Evolutionary conservation across 1,140 invertebrate species (phyloP), one percentile per base, ranked within the genome.

Genomic region (Halotydeus destructor): DNA sequence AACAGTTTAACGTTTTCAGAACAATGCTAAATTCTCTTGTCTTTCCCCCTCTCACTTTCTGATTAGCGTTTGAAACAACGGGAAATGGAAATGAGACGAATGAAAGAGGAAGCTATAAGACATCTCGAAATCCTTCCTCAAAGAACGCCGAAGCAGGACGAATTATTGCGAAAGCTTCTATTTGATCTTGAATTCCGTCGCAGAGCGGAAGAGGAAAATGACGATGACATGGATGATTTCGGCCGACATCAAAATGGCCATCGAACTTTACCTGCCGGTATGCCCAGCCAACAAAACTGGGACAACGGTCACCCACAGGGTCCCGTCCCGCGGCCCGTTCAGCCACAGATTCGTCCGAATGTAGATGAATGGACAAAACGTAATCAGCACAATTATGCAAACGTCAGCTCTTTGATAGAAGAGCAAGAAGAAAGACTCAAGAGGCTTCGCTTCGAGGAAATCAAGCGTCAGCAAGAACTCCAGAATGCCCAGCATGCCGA

Each of bases 141-240:
- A 21, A 62, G 78, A 45, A 75, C 74, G 3, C 58, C 72, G 0
- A 76, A 78, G 51, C 80, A 89, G 55, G 82, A 81, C 44, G 82
- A 89, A 55, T 78, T 85, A 51, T 57, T 88, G 14, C 66, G 79
- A 41, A 76, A 80, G 5, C 61, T 88, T 32, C 74, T 76, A 43
- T 60, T 88, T 4, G 83, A 89, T 57, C 66, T 76, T 45, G 83
- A 88, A 55, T 88, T 89, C 56, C 78, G 88, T 50, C 69, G 79
- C 28, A 63, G 83, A 33, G 83, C 81, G 3, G 76, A 77, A 54
- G 77, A 82, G 57, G 64, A 68, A 27, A 69, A 72, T 16, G 75
- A 83, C 50, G 78, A 86, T 34, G 76, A 82, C 18, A 78, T 74
- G 27, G 60, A 62, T 30, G n/a, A n/a, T n/a, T n/a, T n/a, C n/a